Evolutionary conservation across 1,140 invertebrate species (phyloP), one percentile per base, ranked within the genome.

Genomic region (Brachionus koreanus): DNA sequence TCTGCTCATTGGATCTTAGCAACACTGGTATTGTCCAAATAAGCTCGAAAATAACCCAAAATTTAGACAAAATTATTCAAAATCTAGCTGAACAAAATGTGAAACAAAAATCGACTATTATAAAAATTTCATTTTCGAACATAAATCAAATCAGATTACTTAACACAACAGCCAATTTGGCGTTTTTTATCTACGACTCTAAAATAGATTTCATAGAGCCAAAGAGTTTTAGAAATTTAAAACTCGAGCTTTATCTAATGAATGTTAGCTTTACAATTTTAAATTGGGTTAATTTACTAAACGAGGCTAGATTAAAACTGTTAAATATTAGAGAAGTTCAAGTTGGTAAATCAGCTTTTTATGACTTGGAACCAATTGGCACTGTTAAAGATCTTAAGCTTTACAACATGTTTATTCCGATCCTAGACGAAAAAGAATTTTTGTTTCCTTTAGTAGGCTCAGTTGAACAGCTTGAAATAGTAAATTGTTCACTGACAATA

Each of bases 211-310:
- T 46, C 19, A 74, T 74, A 12, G 39, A 74, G 23, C n/a, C 69
- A 3, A 74, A 49, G 23, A 46, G 69, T 19, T 46, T 74, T 25
- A 33, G 16, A 12, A 46, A 74, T 74, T 5, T 46, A 74, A 43
- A 49, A 46, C 33, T 74, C 9, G 39, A 74, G 23, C 25, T 74
- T 23, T 43, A 74, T 74, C 19, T 74, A 25, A 46, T 74, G n/a
- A 74, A 74, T 25, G 19, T 46, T 25, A 35, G 19, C 12, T 13
- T 46, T 19, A 49, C 39, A 13, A 25, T 46, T 25, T 25, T 74
- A 46, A 74, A 74, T 74, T 74, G 69, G 69, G 23, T 74, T 23
- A 23, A 74, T 46, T 74, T 74, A 46, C 12, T 74, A 16, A 23
- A 74, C 33, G 12, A 25, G 33, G 25, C 42, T 12, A 74, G 43